A percentile compares a stretch with the other conserved stretches of the same genome.
Evolutionary conservation across 1,140 invertebrate genomes (phyloP).

Genomic region (Drosophila saltans): DNA sequence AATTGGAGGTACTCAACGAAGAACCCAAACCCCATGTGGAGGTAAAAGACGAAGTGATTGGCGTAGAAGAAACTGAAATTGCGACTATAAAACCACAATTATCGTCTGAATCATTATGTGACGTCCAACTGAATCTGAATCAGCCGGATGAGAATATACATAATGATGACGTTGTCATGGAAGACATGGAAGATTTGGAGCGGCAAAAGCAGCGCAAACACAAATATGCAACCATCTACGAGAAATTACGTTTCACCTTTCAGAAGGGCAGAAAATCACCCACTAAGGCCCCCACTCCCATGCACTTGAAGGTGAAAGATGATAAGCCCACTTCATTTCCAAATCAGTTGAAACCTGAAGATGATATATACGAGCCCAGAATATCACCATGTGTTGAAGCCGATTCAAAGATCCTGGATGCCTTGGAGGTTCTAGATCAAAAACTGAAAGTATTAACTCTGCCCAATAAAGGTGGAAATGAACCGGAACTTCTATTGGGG

Average conservation of each 20-base stretch:
- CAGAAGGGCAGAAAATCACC: conserved; percentile 47
- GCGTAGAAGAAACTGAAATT: conserved; percentile 28
- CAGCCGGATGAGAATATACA: conserved; percentile 13
- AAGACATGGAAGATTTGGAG: conserved; percentile 32
- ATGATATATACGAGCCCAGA: background rate
- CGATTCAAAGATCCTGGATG: conserved; percentile 67
- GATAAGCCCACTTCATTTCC: background rate
- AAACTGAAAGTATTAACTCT: background rate
- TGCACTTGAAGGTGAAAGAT: background rate
- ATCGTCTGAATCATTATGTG: background rate
- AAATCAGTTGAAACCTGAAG: background rate
- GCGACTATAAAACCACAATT: conserved; percentile 25
- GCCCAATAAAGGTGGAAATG: background rate
- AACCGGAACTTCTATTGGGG: conserved; percentile 37
- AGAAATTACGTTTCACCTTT: conserved; percentile 73
- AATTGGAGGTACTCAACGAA: conserved; percentile 39
- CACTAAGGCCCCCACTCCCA: conserved; percentile 24
- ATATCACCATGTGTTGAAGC: conserved; percentile 57
- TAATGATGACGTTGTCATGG: conserved; percentile 6
- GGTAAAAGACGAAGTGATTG: background rate
- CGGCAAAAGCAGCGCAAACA: conserved; percentile 69
- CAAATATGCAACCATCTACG: conserved; percentile 77
- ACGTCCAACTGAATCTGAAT: conserved; percentile 15
- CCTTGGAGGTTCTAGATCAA: conserved; percentile 55
- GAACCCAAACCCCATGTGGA: conserved; percentile 57